Evolutionary conservation across 2,888 invertebrate genomes (phyloP).

Genomic region (Agelastica alni): DNA sequence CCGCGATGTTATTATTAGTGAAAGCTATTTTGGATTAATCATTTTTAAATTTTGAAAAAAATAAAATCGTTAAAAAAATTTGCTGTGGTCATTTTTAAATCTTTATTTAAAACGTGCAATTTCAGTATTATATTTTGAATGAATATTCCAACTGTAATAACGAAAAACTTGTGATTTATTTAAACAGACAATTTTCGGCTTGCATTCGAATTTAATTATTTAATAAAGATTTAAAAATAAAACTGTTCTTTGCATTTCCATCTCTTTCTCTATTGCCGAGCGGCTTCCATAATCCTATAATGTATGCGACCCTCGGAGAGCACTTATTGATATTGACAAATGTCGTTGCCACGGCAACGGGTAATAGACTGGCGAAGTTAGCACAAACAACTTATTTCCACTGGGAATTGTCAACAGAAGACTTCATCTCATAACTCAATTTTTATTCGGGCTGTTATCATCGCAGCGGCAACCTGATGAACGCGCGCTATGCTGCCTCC

Average conservation of each 20-base stretch:
- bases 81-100: too few species aligned
- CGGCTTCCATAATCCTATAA: constrained; percentile 22
- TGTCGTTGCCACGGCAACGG: constrained; percentile 48
- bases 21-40: too few species aligned
- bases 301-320: constrained; percentile 28
- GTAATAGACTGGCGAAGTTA: constrained; percentile 53
- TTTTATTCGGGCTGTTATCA: constrained; percentile 50
- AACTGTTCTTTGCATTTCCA: not conserved
- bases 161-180: not conserved
- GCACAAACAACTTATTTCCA: constrained; percentile 58
- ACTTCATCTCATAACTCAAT: constrained; percentile 57
- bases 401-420: constrained; percentile 56
- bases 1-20: too few species aligned
- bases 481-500: constrained; percentile 21
- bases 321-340: constrained; percentile 54
- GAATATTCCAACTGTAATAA: too few species aligned
- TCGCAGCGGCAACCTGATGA: constrained; percentile 52
- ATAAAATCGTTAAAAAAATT: too few species aligned
- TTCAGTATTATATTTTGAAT: too few species aligned
- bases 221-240: constrained; percentile 6
- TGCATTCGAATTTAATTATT: constrained; percentile 4
- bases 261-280: constrained; percentile 8
- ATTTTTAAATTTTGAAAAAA: too few species aligned
- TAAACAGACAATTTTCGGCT: not conserved
- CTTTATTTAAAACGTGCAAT: too few species aligned